phyloP scores from a whole-genome alignment of 1,140 invertebrate genomes.

The Bathynomus jamesi region DNA sequence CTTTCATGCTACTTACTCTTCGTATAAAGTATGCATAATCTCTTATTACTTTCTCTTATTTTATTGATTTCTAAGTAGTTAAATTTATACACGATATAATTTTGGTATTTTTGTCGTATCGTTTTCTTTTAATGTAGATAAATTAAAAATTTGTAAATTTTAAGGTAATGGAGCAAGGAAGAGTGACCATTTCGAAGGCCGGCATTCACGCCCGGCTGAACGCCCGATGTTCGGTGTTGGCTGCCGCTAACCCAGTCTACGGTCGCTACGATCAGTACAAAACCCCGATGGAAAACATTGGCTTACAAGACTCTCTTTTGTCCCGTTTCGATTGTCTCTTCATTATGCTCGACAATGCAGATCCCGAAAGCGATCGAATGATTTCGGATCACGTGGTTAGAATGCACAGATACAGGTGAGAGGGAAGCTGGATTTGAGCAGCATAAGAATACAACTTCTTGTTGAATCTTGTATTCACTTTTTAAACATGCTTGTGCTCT shows the following conservation, averaged over 20 bases:
- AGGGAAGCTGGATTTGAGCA: slow-evolving; percentile 73
- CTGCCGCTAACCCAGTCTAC: slow-evolving; percentile 99
- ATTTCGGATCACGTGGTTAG: slow-evolving; percentile 95
- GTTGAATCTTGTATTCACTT: too few relatives aligned
- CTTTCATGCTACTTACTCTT: slow-evolving; percentile 39
- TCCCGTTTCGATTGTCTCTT: slow-evolving; percentile 99
- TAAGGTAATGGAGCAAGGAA: slow-evolving; percentile 45
- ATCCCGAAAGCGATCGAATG: slow-evolving; percentile 78
- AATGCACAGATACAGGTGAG: slow-evolving; percentile 77
- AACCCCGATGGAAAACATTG: slow-evolving; percentile 99
- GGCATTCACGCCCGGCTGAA: slow-evolving; percentile 97
- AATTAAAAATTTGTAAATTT: not conserved
- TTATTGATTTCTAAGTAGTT: too few relatives aligned
- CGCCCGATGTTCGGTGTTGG: slow-evolving; percentile 93
- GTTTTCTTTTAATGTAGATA: too few relatives aligned
- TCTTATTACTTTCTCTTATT: too few relatives aligned
- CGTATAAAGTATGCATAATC: not conserved
- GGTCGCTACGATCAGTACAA: slow-evolving; percentile 98
- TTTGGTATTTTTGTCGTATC: too few relatives aligned
- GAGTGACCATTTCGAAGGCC: slow-evolving; percentile 97
- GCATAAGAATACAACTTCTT: too few relatives aligned
- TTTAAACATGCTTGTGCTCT: too few relatives aligned
- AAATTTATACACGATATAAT: too few relatives aligned
- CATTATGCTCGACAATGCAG: slow-evolving; percentile 87
- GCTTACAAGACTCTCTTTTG: slow-evolving; percentile 91